A percentile compares a stretch with the other conserved stretches of the same genome.
These are phyloP conservation scores for Otus sunia DNA, from an alignment of 2,113 vertebrate species.

Conservation along the genomic window DNA sequence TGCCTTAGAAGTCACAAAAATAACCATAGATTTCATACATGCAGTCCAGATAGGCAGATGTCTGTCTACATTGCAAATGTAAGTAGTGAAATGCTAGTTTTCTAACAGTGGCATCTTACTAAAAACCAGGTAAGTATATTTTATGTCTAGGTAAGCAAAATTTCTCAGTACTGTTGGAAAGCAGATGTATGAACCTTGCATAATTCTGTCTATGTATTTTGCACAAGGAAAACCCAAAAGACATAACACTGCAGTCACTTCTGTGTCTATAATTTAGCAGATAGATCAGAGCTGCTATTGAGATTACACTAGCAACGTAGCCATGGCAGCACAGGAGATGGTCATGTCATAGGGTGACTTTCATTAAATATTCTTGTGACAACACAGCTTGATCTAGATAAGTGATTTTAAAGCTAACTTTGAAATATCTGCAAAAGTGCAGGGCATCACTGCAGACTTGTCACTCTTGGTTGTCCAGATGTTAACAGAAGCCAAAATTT, in stretches of 20 bases:
- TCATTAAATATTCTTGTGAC: background rate
- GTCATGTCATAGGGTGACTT: background rate
- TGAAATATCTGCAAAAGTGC: background rate
- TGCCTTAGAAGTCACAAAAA: background rate
- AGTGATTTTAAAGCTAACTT: background rate
- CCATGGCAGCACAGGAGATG: background rate
- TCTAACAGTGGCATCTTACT: background rate
- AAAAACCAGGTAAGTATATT: background rate
- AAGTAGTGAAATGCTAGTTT: background rate
- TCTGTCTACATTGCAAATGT: background rate
- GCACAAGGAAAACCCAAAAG: background rate
- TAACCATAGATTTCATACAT: background rate
- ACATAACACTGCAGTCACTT: rapidly evolving
- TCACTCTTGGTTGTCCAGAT: background rate
- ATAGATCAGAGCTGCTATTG: background rate
- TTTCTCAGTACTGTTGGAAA: background rate
- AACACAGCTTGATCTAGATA: background rate
- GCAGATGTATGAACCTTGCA: background rate
- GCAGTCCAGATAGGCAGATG: background rate
- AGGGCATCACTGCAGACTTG: background rate
- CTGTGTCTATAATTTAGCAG: background rate
- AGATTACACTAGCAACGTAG: rapidly evolving
- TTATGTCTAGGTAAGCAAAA: background rate
- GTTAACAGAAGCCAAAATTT: background rate
- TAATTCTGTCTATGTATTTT: background rate